phyloP scores from a whole-genome alignment of 2,888 invertebrate genomes.

The Pachydiplax longipennis region DNA sequence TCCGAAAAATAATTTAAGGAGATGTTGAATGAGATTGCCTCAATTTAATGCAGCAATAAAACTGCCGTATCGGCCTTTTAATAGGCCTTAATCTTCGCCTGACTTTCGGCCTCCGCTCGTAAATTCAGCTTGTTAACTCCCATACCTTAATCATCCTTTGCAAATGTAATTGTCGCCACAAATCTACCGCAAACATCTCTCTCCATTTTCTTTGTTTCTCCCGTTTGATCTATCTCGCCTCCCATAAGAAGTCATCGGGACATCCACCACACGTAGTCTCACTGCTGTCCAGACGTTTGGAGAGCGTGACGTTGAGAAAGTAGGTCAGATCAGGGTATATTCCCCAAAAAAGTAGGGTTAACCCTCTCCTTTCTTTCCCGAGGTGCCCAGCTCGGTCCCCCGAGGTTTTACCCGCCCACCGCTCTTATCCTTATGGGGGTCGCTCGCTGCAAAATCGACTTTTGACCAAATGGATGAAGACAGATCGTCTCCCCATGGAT shows the following conservation, averaged over 20 bases:
- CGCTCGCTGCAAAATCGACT: neutral
- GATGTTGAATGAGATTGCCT: too few species aligned
- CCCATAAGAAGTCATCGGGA: neutral
- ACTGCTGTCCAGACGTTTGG: constrained; percentile 29
- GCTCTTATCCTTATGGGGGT: neutral
- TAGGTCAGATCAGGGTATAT: constrained; percentile 24
- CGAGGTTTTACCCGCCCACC: neutral
- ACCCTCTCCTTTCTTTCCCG: neutral
- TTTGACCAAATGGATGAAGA: constrained; percentile 32
- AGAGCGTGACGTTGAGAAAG: constrained; percentile 11
- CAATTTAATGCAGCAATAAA: too few species aligned
- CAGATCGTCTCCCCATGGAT: neutral
- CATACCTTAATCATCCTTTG: too few species aligned
- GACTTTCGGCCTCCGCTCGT: too few species aligned
- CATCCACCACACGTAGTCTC: neutral
- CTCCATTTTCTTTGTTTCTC: neutral
- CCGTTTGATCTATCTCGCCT: neutral
- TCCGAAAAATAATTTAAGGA: too few species aligned
- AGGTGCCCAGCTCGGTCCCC: neutral
- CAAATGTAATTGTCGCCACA: too few species aligned
- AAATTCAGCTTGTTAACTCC: too few species aligned
- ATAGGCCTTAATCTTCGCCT: too few species aligned
- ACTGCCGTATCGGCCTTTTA: too few species aligned
- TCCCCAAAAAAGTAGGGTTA: neutral
- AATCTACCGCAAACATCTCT: neutral